A percentile compares a stretch with the other conserved stretches of the same genome.
Evolutionary conservation across 2,888 invertebrate species (phyloP).

Genomic region (Agrochola litura): DNA sequence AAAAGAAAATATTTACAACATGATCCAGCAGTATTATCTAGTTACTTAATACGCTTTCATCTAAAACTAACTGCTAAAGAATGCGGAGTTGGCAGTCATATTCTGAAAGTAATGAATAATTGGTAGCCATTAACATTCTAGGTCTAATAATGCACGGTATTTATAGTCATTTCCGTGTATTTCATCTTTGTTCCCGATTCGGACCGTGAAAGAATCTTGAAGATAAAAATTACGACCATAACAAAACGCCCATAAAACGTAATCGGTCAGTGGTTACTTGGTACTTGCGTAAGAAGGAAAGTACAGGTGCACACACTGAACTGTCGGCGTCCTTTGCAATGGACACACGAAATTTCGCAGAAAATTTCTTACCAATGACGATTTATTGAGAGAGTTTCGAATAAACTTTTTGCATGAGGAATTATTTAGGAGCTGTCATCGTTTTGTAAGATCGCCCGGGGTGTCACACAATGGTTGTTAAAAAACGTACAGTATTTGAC

Average conservation of each 20-base stretch:
- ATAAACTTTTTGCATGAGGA: constrained; percentile 12
- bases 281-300: constrained; percentile 57
- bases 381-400: constrained; percentile 17
- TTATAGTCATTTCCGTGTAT: constrained; percentile 59
- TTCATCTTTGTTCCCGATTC: constrained; percentile 65
- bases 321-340: constrained; percentile 34
- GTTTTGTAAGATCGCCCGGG: constrained; percentile 15
- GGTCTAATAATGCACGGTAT: constrained; percentile 58
- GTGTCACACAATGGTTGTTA: constrained; percentile 16
- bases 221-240: constrained; percentile 59
- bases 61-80: constrained; percentile 22
- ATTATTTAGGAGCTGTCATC: constrained; percentile 9
- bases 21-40: constrained; percentile 9
- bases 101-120: constrained; percentile 41
- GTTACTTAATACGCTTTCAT: constrained; percentile 41
- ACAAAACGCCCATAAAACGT: constrained; percentile 53
- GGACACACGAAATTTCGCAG: constrained; percentile 11
- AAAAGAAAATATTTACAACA: constrained; percentile 37
- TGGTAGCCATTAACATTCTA: constrained; percentile 60
- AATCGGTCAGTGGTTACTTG: constrained; percentile 52
- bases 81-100: constrained; percentile 25
- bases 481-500: constrained; percentile 1
- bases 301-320: constrained; percentile 50
- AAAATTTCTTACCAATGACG: not conserved
- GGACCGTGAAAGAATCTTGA: constrained; percentile 53